phyloP scores from a whole-genome alignment of 2,888 invertebrate genomes.

The Melipona beecheii region DNA sequence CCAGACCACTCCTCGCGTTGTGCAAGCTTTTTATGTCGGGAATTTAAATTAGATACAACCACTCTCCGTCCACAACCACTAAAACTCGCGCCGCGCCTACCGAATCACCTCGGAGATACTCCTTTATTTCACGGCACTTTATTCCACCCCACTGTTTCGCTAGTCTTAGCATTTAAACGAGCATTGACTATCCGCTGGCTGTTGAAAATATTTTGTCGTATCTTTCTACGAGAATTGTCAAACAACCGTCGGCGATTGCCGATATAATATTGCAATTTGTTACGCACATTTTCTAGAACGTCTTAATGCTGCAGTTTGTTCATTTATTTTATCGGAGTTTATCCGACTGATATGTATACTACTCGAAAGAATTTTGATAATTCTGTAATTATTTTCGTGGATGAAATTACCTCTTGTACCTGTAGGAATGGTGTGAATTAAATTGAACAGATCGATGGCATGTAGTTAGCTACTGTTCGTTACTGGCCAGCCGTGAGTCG shows the following conservation, averaged over 20 bases:
- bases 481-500: constrained; percentile 4
- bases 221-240: not conserved
- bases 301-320: not conserved
- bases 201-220: not conserved
- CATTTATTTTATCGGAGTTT: too few relatives aligned
- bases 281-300: not conserved
- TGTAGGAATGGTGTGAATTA: not conserved
- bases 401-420: not conserved
- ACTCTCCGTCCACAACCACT: constrained; percentile 75
- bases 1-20: constrained; percentile 74
- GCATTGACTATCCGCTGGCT: constrained; percentile 13
- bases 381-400: not conserved
- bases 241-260: not conserved
- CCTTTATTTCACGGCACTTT: constrained; percentile 74
- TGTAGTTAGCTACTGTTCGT: constrained; percentile 6
- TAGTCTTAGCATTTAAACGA: constrained; percentile 69
- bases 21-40: constrained; percentile 81
- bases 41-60: constrained; percentile 83
- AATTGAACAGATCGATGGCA: not conserved
- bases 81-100: constrained; percentile 75
- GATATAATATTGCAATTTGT: not conserved
- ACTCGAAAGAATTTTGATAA: too few relatives aligned
- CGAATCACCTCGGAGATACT: constrained; percentile 72
- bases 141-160: constrained; percentile 62
- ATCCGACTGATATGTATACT: too few relatives aligned